Base-by-base conservation (phyloP, 2,888 invertebrate species). In the Scaptomyza polygonia region DNA sequence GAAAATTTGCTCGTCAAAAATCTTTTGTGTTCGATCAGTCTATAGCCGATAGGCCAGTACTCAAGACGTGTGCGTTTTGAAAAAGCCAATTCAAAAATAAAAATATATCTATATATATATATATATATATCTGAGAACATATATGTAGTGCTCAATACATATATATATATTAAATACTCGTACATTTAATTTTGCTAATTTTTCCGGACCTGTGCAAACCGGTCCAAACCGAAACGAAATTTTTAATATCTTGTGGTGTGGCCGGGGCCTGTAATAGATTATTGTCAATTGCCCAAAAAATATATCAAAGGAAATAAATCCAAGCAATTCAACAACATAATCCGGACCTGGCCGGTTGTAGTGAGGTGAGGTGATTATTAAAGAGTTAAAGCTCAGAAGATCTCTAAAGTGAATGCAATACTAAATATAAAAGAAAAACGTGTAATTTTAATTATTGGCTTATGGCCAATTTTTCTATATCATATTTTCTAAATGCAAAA, bases 21-120 rank as follows among this genome's bases (percentile, higher is more conserved):
- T 55, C 59, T 53, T 43, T 43, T 43, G 59, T 47, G 39, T 69
- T 89, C 77, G 39, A 67, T 89, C 77, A 88, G 87, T 88, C 67
- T 70, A 51, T 62, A 63, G 64, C 67, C 70, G 67, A 70, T 61
- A 56, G 69, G 59, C 85, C 56, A 75, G 72, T 69, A 68, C 72
- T 78, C 54, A 83, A 79, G 84, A 80, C 88, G 88, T 78, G 65
- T 63, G 55, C n/a, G n/a, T n/a, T 55, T 74, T 57, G 62, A 45
- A 55, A 56, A 56, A 56, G 21, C 40, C 57, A 53, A 43, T 65
- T 56, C 12, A 3, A 52, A 57, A 51, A 53, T 48, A 56, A 53
- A 56, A 53, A 49, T 44, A 48, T 18, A 39, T 47, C 30, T 53
- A 72, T 47, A 67, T 54, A 52, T 36, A 52, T 47, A 36, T 36